Base-by-base conservation (phyloP, 2,888 invertebrate species). In the Podotricha telesiphe region DNA sequence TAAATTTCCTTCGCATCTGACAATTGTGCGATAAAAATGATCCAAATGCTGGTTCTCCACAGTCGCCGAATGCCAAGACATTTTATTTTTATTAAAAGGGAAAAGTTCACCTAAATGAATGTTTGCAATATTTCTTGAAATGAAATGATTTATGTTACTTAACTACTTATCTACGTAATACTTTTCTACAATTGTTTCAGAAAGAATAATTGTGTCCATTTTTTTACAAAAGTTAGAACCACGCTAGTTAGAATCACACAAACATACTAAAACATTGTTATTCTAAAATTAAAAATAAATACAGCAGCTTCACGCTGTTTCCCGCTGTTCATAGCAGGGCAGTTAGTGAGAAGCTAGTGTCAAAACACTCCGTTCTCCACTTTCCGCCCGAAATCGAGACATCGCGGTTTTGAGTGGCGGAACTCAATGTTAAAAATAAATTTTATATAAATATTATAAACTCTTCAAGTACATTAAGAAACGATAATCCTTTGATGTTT, bases 401-500 rank as follows among this genome's bases (percentile, higher is more conserved):
- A n/a, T n/a, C n/a, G n/a, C n/a, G n/a, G n/a, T n/a, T n/a, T n/a
- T n/a, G n/a, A n/a, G n/a, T n/a, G n/a, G n/a, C n/a, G n/a, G n/a
- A n/a, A n/a, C n/a, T n/a, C n/a, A n/a, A n/a, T n/a, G n/a, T n/a
- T n/a, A n/a, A n/a, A n/a, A n/a, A n/a, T n/a, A n/a, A n/a, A 62
- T 62, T 47, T 62, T 22, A 22, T 47, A 48, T 45, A 48, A 37
- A 63, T 45, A 55, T 37, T 62, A 47, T 45, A 58, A 68, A 51
- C 59, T 19, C 47, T 61, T 59, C 68, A 69, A 65, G 68, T 53
- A 61, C 45, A 45, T 20, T n/a, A 45, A 17, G 47, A 28, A 45
- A 37, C 11, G 34, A 37, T 37, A 55, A 59, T 28, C 59, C 67
- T 67, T 72, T 68, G 72, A 68, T 72, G 72, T 71, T 63, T 66